Base-by-base conservation (phyloP, 37 sponge, comb jelly and placozoan genomes). In the Cliona cf. orientalis region DNA sequence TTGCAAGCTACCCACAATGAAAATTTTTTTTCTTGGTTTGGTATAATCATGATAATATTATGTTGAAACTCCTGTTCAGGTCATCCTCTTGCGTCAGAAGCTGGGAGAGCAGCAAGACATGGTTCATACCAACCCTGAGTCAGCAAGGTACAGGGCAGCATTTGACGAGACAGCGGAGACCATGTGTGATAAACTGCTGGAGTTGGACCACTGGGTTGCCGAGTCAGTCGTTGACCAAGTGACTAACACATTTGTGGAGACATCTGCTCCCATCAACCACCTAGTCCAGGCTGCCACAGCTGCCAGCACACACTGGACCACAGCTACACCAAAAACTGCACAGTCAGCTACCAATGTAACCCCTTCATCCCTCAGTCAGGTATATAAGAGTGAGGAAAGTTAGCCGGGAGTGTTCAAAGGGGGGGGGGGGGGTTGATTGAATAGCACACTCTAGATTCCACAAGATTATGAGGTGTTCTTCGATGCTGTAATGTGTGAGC, bases 221-320 rank as follows among this genome's bases (percentile, higher is more conserved):
- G 78, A 86, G 17, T 53, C 95, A 11, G 91, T 90, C 19, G 79
- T 90, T 1, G 84, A 94, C 34, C 91, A 94, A 45, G 82, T 87
- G 2, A 84, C 95, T 25, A 59, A 83, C n/a, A 70, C 75, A 0
- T 90, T 91, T 74, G 95, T 91, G 42, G 91, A 84, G 26, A 12
- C 89, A 31, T 72, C 88, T 17, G 85, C 61, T 64, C 88, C 91
- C 33, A 49, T 94, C 11, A 66, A 90, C 28, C 76, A 84, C 39
- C 95, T 94, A 4, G 82, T 94, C 0, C 56, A 75, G 28, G 91
- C 80, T 11, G 95, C 85, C 17, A 69, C 62, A n/a, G 74, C 65
- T 21, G 25, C 55, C 23, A 42, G 31, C n/a, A n/a, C n/a, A n/a
- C n/a, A n/a, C n/a, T n/a, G n/a, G n/a, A n/a, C n/a, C n/a, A n/a